These are phyloP conservation scores for Cephus runcator DNA, from an alignment of 2,888 invertebrate genomes.

Conservation along the genomic window DNA sequence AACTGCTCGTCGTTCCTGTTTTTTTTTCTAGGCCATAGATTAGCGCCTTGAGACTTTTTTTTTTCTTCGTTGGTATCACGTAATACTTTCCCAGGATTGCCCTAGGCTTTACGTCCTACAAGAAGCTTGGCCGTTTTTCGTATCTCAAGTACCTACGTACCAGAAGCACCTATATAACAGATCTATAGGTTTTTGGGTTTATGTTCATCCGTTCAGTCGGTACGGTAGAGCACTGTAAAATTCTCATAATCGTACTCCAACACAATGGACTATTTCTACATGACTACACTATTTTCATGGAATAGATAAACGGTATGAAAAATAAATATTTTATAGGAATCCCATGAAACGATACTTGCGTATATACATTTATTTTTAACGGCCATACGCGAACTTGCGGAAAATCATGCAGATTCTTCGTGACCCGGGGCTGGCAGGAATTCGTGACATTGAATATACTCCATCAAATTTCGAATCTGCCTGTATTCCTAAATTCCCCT, in stretches of 20 bases:
- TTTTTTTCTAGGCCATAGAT: slow-evolving; percentile 19
- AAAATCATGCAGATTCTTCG: not conserved
- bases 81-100: not conserved
- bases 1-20: slow-evolving; percentile 17
- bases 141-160: not conserved
- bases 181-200: not conserved
- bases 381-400: not conserved
- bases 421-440: not conserved
- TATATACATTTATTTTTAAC: not conserved
- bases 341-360: not conserved
- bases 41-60: slow-evolving; percentile 5
- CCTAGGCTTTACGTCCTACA: not conserved
- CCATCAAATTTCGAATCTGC: not conserved
- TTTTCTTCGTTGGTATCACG: not conserved
- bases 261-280: not conserved
- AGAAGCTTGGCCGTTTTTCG: not conserved
- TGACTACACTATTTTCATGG: not conserved
- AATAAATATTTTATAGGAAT: not conserved
- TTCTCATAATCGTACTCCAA: not conserved
- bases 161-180: not conserved
- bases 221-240: not conserved
- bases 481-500: not conserved
- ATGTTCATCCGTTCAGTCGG: not conserved
- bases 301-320: not conserved
- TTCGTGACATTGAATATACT: not conserved